A percentile compares a stretch with the other conserved stretches of the same genome.
Conservation (phyloP, 1,140 invertebrate genomes). For the Pectinophora gossypiella region DNA sequence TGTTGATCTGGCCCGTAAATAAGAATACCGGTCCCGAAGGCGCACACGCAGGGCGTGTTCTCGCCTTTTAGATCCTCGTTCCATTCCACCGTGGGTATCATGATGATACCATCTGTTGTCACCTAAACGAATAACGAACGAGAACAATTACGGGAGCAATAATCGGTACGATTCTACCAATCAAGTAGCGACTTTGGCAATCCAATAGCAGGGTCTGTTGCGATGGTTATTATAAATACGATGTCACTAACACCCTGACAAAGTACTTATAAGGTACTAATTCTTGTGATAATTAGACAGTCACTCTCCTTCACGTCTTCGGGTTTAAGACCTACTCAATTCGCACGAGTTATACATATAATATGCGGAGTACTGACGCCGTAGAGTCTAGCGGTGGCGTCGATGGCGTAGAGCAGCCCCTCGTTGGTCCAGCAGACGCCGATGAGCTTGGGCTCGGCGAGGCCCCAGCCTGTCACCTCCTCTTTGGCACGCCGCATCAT, state of each 20-base stretch:
- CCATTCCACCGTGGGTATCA: slow-evolving; percentile 57
- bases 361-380: slow-evolving; percentile 48
- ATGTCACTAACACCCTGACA: no score
- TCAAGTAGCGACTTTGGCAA: no score
- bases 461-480: slow-evolving; percentile 42
- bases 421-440: slow-evolving; percentile 58
- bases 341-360: no score
- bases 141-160: no score
- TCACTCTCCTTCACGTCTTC: no score
- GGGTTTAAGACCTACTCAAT: no score
- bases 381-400: slow-evolving; percentile 51
- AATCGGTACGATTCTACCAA: no score
- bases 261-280: no score
- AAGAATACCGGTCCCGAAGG: slow-evolving; percentile 53
- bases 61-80: slow-evolving; percentile 34
- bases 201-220: no score
- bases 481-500: slow-evolving; percentile 43
- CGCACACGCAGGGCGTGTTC: slow-evolving; percentile 40
- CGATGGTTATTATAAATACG: no score
- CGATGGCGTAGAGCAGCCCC: slow-evolving; percentile 59
- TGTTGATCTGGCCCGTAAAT: slow-evolving; percentile 62
- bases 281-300: no score
- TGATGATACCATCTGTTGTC: slow-evolving; percentile 56
- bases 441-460: slow-evolving; percentile 40
- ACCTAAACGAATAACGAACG: slow-evolving; percentile 41